Conservation (phyloP, 2,113 vertebrate genomes). For the Datnioides undecimradiatus region DNA sequence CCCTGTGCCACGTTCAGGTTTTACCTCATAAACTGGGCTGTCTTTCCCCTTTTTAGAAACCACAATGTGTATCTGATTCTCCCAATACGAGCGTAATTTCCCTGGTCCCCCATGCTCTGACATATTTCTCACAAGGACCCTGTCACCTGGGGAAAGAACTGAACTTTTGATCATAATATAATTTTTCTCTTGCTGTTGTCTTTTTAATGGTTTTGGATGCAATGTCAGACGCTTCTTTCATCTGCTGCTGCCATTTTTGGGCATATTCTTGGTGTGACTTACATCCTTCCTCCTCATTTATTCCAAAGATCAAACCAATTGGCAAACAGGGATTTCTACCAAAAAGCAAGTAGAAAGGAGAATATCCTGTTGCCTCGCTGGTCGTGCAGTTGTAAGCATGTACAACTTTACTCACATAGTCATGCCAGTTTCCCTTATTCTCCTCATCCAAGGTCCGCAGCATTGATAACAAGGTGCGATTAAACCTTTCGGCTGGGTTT, state of each 20-base stretch:
- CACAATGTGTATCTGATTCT: background rate
- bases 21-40: constrained; percentile 7
- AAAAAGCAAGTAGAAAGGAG: constrained; percentile 17
- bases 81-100: constrained; percentile 21
- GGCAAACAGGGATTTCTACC: constrained; percentile 11
- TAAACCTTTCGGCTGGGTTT: constrained; percentile 26
- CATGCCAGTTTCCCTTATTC: constrained; percentile 8
- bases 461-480: constrained; percentile 6
- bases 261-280: constrained; percentile 25
- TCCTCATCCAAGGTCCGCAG: background rate
- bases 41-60: background rate
- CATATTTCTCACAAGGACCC: constrained; percentile 23
- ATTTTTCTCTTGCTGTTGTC: constrained; percentile 35
- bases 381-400: constrained; percentile 12
- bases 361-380: background rate
- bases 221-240: constrained; percentile 34
- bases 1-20: background rate
- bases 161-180: constrained; percentile 3
- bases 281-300: background rate
- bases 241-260: constrained; percentile 36
- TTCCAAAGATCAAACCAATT: constrained; percentile 1
- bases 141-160: constrained; percentile 10
- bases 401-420: constrained; percentile 19
- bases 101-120: constrained; percentile 20
- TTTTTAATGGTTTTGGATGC: constrained; percentile 1